Base-by-base conservation (phyloP, 2,797 vertebrate species). In the Crocodylus rhombifer region DNA sequence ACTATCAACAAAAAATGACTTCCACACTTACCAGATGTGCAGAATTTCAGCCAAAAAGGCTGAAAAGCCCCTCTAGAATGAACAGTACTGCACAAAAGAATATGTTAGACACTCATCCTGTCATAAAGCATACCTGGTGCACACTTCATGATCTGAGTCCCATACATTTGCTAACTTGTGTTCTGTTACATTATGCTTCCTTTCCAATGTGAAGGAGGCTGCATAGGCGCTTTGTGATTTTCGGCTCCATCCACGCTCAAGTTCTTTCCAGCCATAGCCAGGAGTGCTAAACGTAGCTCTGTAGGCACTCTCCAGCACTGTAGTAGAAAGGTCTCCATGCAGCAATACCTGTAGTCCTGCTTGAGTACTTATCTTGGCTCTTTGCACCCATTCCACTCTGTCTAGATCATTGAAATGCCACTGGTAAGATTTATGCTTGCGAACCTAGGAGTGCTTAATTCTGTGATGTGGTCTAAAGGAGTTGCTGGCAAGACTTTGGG, bases 401-500 rank as follows among this genome's bases (percentile, higher is more conserved):
- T 51, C 42, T 51, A 11, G 42, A 51, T 28, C 69, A 14, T 73
- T 0, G 0, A 63, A 30, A 55, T 20, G 5, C 20, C 74, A 26
- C 67, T 17, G 18, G 7, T 63, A 61, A 62, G 42, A 63, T 91
- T 51, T 75, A 67, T 23, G 62, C 65, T 28, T 56, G 42, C 20
- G 30, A 18, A 33, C 33, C n/a, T 69, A 69, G 33, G 65, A 36
- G 13, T 69, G 65, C 65, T 69, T 17, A 36, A 69, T 33, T 11
- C 17, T 21, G n/a, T 51, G 4, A 18, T 69, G 65, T 69, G 30
- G 65, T 33, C 5, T 69, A 33, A 26, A 80, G 30, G 36, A 81
- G 60, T 64, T 88, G 42, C 18, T 63, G 62, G 5, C 2, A 4
- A 60, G 20, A 0, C 1, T n/a, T 3, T 1, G 13, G 14, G 42